phyloP scores from a whole-genome alignment of 1,140 invertebrate species.

The Reticulitermes speratus region DNA sequence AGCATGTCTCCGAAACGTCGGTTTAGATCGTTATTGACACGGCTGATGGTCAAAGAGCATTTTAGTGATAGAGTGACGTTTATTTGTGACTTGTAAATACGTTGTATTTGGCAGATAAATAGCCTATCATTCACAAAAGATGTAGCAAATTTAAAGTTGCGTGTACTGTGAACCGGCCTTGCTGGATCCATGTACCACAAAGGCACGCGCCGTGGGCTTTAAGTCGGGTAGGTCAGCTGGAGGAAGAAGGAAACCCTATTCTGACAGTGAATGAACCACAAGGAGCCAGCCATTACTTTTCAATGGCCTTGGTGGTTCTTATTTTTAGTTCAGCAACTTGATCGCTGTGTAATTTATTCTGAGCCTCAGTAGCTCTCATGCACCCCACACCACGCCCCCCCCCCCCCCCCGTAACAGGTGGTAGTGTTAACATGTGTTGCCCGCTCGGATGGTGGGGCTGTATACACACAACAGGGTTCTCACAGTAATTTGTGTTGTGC shows the following conservation, averaged over 20 bases:
- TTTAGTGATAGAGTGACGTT: too few species aligned
- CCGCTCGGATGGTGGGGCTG: background rate
- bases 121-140: too few species aligned
- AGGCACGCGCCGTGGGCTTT: background rate
- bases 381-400: background rate
- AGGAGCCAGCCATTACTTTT: background rate
- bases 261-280: background rate
- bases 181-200: background rate
- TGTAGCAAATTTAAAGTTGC: background rate
- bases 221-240: background rate
- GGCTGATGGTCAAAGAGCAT: too few species aligned
- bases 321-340: background rate
- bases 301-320: background rate
- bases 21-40: too few species aligned
- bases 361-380: background rate
- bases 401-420: background rate
- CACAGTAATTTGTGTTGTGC: background rate
- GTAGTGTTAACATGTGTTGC: conserved; percentile 11
- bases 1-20: too few species aligned
- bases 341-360: background rate
- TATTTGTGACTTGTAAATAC: too few species aligned
- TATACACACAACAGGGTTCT: background rate
- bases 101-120: too few species aligned
- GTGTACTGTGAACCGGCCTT: background rate
- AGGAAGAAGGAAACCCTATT: background rate